Evolutionary conservation across 1,140 invertebrate species (phyloP).

Genomic region (Xylocopa sonorina): DNA sequence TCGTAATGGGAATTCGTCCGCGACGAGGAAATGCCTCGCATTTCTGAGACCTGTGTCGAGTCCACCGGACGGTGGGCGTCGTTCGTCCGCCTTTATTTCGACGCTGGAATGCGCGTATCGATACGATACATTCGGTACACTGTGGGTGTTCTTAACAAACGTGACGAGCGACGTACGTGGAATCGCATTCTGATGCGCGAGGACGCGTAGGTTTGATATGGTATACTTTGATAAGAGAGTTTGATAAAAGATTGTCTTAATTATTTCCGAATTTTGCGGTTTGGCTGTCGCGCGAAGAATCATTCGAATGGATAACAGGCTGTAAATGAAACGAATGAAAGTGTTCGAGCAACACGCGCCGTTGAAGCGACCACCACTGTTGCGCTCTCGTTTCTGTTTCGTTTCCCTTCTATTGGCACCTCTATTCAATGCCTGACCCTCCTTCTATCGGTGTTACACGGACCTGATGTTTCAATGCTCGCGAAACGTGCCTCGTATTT

Average conservation of each 20-base stretch:
- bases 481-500: conserved; percentile 21
- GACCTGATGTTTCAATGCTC: conserved; percentile 40
- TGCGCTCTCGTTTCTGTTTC: conserved; percentile 48
- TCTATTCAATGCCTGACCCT: conserved; percentile 29
- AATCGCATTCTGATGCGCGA: not conserved
- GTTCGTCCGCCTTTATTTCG: conserved; percentile 61
- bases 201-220: too few relatives aligned
- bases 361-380: conserved; percentile 13
- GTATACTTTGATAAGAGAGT: too few relatives aligned
- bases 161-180: not conserved
- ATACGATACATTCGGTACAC: conserved; percentile 25
- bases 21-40: conserved; percentile 65
- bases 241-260: too few relatives aligned
- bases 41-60: conserved; percentile 47
- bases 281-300: too few relatives aligned
- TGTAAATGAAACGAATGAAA: conserved; percentile 8
- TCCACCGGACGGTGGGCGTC: conserved; percentile 30
- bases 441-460: conserved; percentile 42
- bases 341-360: not conserved
- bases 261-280: too few relatives aligned
- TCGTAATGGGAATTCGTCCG: conserved; percentile 64
- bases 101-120: conserved; percentile 54
- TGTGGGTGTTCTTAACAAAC: conserved; percentile 1
- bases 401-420: conserved; percentile 46
- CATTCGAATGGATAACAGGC: not conserved